These are phyloP conservation scores for Elgonia sp. DNA, from an alignment of 2,888 invertebrate species.

Conservation along the genomic window DNA sequence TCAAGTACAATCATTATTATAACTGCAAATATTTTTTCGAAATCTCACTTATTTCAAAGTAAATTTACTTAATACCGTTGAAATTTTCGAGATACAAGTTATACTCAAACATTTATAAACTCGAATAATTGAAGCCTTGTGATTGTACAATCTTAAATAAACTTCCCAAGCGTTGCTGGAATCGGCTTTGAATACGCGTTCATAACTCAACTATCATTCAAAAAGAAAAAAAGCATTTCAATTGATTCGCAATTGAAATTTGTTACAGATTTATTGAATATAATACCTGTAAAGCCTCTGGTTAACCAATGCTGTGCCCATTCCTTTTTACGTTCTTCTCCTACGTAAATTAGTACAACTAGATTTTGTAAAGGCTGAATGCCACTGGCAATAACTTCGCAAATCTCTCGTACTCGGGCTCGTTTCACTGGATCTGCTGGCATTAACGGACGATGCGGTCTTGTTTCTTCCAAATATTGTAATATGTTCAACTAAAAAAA, in stretches of 20 bases:
- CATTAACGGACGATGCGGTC: conserved; percentile 94
- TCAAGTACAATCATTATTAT: too few species aligned
- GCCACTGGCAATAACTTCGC: conserved; percentile 96
- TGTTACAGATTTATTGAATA: conserved; percentile 68
- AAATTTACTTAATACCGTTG: too few species aligned
- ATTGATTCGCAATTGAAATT: conserved; percentile 66
- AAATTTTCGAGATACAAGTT: too few species aligned
- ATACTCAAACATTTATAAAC: too few species aligned
- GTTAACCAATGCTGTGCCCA: conserved; percentile 98
- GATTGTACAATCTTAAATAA: not conserved
- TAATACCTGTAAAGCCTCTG: conserved; percentile 92
- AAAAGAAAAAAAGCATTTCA: conserved; percentile 47
- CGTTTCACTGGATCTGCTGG: conserved; percentile 96
- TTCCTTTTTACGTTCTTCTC: conserved; percentile 95
- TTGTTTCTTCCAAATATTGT: conserved; percentile 97
- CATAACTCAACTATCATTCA: conserved; percentile 33
- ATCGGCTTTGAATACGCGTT: conserved; percentile 34
- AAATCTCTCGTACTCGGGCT: conserved; percentile 97
- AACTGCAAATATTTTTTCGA: too few species aligned
- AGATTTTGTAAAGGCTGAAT: conserved; percentile 99
- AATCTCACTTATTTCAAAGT: too few species aligned
- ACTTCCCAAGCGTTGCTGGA: conserved; percentile 39
- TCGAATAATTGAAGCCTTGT: not conserved
- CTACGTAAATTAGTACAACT: conserved; percentile 94
- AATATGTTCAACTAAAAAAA: conserved; percentile 92